phyloP scores from a whole-genome alignment of 2,113 vertebrate species.

The Vombatus ursinus region DNA sequence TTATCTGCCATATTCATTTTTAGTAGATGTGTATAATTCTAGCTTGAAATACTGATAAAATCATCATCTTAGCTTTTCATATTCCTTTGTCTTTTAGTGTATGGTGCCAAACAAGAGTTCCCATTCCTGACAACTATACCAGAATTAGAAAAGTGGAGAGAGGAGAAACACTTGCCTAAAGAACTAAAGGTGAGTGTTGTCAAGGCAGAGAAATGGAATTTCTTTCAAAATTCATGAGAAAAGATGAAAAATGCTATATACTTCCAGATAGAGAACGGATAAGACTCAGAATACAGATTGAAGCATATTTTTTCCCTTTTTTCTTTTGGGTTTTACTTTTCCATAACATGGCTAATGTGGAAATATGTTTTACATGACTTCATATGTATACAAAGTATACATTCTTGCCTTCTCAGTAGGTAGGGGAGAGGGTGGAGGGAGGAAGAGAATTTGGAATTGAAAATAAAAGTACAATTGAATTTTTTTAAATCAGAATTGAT shows the following conservation, averaged over 20 bases:
- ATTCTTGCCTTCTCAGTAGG: not conserved
- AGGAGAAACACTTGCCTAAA: conserved; percentile 79
- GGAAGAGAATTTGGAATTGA: not conserved
- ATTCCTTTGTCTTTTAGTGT: conserved; percentile 83
- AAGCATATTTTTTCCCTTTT: not conserved
- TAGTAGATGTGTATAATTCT: not conserved
- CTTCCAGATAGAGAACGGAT: not conserved
- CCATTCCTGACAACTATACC: conserved; percentile 85
- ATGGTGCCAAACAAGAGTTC: conserved; percentile 84
- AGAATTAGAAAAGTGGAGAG: conserved; percentile 76
- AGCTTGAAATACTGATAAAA: not conserved
- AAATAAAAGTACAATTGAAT: not conserved
- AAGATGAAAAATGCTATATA: not conserved
- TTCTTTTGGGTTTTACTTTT: not conserved
- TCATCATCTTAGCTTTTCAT: not conserved
- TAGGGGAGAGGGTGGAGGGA: not conserved
- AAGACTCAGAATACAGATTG: not conserved
- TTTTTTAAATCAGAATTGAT: not conserved
- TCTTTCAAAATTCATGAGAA: conserved; percentile 53
- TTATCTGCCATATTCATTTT: not conserved
- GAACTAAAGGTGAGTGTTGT: conserved; percentile 84
- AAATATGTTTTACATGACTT: not conserved
- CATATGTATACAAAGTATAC: not conserved
- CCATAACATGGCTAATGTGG: not conserved
- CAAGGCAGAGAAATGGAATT: conserved; percentile 42